These are phyloP conservation scores for Dromococcyx pavoninus DNA, from an alignment of 2,797 vertebrate species.

Conservation along the genomic window DNA sequence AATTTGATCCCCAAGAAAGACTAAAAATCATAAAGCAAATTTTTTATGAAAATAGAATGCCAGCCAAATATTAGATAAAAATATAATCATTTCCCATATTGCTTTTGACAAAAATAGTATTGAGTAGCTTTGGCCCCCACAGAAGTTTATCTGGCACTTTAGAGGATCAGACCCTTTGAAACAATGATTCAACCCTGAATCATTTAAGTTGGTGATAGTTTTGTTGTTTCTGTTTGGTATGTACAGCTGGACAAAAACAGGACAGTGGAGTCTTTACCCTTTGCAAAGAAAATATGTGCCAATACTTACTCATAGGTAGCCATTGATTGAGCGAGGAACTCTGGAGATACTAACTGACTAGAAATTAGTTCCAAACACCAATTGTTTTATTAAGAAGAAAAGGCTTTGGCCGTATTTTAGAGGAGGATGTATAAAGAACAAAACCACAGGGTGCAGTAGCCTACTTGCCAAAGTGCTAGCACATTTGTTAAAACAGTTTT, in stretches of 20 bases:
- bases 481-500: neutral
- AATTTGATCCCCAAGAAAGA: neutral
- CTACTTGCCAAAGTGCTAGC: neutral
- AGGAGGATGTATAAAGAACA: neutral
- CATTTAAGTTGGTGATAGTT: neutral
- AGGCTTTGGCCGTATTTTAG: neutral
- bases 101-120: neutral
- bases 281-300: neutral
- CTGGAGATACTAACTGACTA: neutral
- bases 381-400: conserved; percentile 5
- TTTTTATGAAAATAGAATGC: neutral
- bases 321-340: neutral
- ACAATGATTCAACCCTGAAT: neutral
- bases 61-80: neutral
- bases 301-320: neutral
- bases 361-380: neutral
- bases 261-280: neutral
- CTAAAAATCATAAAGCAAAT: neutral
- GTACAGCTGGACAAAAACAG: neutral
- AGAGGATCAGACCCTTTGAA: neutral
- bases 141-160: neutral
- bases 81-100: neutral
- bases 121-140: neutral
- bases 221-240: neutral
- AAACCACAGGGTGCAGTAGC: neutral